Percentiles rank a stretch among this genome's conserved stretches.
Conservation (phyloP, 2,888 invertebrate species). For the Agonopterix alstromeriana region DNA sequence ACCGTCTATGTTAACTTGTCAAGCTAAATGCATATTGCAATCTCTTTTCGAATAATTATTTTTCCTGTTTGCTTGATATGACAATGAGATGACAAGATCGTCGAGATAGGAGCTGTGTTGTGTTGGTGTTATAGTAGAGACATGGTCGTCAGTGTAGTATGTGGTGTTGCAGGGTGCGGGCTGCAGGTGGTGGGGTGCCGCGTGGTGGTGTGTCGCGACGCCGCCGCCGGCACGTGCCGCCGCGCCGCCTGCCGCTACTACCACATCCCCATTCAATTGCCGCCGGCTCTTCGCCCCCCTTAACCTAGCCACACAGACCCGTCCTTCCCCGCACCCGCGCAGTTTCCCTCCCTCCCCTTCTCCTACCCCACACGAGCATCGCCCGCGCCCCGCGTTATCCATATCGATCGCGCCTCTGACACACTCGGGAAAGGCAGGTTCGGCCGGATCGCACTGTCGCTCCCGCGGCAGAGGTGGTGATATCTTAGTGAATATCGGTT, state of each 20-base stretch:
- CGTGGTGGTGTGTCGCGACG: constrained; percentile 97
- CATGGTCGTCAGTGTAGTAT: no score
- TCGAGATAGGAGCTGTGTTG: no score
- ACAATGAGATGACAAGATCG: no score
- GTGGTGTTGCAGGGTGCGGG: constrained; percentile 85
- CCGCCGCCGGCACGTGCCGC: constrained; percentile 94
- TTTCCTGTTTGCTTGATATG: no score
- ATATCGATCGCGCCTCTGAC: constrained; percentile 61
- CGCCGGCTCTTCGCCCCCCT: constrained; percentile 81
- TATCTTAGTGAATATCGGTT: constrained; percentile 55
- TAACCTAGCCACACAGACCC: constrained; percentile 37
- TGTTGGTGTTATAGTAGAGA: no score
- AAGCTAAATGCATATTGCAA: no score
- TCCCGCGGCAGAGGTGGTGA: constrained; percentile 50
- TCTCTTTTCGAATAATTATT: no score
- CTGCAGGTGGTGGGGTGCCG: constrained; percentile 97
- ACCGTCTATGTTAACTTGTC: no score
- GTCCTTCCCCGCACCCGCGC: background rate
- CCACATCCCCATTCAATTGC: constrained; percentile 95
- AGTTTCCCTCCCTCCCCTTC: constrained; percentile 7
- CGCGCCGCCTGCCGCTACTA: constrained; percentile 98
- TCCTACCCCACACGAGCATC: constrained; percentile 21
- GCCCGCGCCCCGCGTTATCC: constrained; percentile 50
- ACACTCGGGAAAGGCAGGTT: constrained; percentile 54
- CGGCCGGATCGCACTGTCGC: constrained; percentile 41